These are phyloP conservation scores for Heliconius congener DNA, from an alignment of 1,140 invertebrate species.

Conservation along the genomic window DNA sequence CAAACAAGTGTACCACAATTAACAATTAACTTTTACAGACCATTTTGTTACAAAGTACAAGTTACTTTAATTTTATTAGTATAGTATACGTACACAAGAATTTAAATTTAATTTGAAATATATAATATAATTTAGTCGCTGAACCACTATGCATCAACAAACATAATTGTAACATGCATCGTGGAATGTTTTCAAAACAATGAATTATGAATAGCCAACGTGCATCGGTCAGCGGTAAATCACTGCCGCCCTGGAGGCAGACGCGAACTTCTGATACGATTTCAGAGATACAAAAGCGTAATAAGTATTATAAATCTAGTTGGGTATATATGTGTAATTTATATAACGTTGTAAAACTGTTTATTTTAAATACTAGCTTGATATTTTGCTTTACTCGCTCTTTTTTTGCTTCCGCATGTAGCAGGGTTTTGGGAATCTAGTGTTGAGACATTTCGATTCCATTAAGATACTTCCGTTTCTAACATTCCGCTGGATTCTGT, in stretches of 20 bases:
- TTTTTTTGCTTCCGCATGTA: not conserved
- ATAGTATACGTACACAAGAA: not conserved
- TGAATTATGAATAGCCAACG: slow-evolving; percentile 32
- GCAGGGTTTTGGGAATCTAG: too few species aligned
- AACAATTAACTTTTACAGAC: not conserved
- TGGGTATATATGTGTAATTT: not conserved
- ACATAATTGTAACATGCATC: slow-evolving; percentile 20
- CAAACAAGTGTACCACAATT: not conserved
- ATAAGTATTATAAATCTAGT: slow-evolving; percentile 22
- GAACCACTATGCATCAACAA: slow-evolving; percentile 17
- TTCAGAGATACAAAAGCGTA: slow-evolving; percentile 28
- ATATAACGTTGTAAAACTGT: not conserved
- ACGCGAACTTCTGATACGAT: slow-evolving; percentile 38
- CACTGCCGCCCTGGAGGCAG: slow-evolving; percentile 25
- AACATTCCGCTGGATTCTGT: too few species aligned
- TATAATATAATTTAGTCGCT: not conserved
- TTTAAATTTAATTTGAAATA: not conserved
- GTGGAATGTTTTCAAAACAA: slow-evolving; percentile 32
- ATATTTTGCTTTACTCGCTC: not conserved
- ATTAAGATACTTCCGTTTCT: too few species aligned
- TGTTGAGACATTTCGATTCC: too few species aligned
- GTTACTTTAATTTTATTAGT: not conserved
- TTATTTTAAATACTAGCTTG: not conserved
- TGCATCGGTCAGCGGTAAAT: slow-evolving; percentile 36
- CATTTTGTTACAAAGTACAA: not conserved